Base-by-base conservation (phyloP, 1,140 invertebrate genomes). In the Lordiphosa clarofinis region DNA sequence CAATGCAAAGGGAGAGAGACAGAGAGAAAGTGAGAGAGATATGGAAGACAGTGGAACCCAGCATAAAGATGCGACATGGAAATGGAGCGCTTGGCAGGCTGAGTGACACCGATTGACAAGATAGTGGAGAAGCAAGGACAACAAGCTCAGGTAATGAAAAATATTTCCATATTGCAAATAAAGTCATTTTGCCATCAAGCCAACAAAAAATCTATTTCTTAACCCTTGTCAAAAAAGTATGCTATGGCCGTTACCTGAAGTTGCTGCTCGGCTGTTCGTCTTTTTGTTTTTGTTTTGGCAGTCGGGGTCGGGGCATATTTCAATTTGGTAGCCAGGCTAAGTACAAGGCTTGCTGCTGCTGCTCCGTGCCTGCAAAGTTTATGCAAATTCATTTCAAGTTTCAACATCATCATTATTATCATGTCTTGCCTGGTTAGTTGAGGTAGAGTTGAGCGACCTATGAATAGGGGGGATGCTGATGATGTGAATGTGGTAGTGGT, bases 101-200 rank as follows among this genome's bases (percentile, higher is more conserved):
- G 76, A 82, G 54, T 78, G 73, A 64, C 73, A 65, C 57, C 73
- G 73, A 78, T 82, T 82, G 78, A 76, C 78, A 68, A 42, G 55
- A 37, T 42, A 38, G 35, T 5, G 33, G n/a, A 48, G 15, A 12
- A 47, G 12, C 49, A 13, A 42, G 47, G 33, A 38, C 50, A 59
- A 24, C 21, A 37, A 56, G 54, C 46, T 67, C 67, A 70, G 67
- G 79, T 82, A 82, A 82, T 82, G 76, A 82, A 82, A 81, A 79
- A 79, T 79, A 82, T 82, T 82, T 82, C 76, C 76, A 82, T 82
- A 82, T 82, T 82, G 76, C 72, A 82, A 82, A 82, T 82, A 82
- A 76, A 82, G 76, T 82, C 76, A 82, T 81, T 66, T 73, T 63
- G 72, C 52, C 36, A 63, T 49, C 67, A 56, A 56, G 67, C 44